Percentiles rank a stretch among this genome's conserved stretches.
Evolutionary conservation across 2,888 invertebrate genomes (phyloP).

Genomic region (Anoncus sp.): DNA sequence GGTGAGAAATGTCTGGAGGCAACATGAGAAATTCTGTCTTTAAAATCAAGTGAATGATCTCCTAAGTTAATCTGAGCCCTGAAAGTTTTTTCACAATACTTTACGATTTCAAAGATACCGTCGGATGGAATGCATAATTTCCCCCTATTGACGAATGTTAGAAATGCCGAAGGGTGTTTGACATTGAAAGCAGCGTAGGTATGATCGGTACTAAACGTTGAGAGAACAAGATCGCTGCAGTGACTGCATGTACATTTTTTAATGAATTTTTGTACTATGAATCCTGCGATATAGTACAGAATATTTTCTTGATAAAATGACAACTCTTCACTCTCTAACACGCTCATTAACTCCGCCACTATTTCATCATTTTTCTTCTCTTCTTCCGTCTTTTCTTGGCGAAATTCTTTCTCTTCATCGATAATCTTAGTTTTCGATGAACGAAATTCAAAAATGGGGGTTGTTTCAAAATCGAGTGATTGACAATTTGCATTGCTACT

Average conservation of each 20-base stretch:
- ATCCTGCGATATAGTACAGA: not conserved
- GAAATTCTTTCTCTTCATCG: too few relatives aligned
- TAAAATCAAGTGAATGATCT: not conserved
- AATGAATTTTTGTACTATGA: not conserved
- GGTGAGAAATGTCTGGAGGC: not conserved
- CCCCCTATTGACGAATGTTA: not conserved
- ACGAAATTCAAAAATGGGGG: not conserved
- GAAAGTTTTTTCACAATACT: not conserved
- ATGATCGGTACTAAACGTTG: not conserved
- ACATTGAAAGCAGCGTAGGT: not conserved
- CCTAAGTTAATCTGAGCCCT: not conserved
- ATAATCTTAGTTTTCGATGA: not conserved
- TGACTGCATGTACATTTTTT: not conserved
- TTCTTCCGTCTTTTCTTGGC: not conserved
- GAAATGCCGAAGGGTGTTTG: not conserved
- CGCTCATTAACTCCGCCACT: not conserved
- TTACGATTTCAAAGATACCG: not conserved
- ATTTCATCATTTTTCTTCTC: not conserved
- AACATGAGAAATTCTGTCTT: not conserved
- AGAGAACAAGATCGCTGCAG: not conserved
- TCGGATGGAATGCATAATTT: not conserved
- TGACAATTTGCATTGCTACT: not conserved
- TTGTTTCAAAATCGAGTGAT: not conserved
- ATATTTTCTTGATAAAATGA: conserved; percentile 4
- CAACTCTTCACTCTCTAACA: not conserved